These are phyloP conservation scores for Masnerella sp. DNA, from an alignment of 2,888 invertebrate species.

Conservation along the genomic window DNA sequence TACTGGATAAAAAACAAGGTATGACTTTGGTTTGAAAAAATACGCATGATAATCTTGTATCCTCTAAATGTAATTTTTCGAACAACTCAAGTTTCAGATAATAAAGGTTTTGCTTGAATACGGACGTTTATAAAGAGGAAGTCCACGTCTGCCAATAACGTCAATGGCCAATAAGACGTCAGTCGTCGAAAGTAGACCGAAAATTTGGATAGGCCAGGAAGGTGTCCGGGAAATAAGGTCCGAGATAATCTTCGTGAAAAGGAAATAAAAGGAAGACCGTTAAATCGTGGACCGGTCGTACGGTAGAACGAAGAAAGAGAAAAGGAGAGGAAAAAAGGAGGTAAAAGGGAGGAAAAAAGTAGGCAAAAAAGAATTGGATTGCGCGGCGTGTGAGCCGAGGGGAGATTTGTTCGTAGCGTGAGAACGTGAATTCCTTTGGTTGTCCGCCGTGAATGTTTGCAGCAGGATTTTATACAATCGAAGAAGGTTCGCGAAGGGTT, in stretches of 20 bases:
- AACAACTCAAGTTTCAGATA: too few relatives aligned
- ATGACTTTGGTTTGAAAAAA: too few relatives aligned
- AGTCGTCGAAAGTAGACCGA: too few relatives aligned
- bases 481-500: conserved; percentile 64
- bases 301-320: conserved; percentile 59
- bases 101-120: too few relatives aligned
- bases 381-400: conserved; percentile 45
- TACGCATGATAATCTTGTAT: too few relatives aligned
- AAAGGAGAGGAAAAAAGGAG: conserved; percentile 6
- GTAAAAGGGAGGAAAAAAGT: too few relatives aligned
- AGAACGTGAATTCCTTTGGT: conserved; percentile 70
- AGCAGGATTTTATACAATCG: conserved; percentile 66
- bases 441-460: conserved; percentile 66
- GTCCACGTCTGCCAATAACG: too few relatives aligned
- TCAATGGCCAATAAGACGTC: too few relatives aligned
- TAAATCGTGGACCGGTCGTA: conserved; percentile 64
- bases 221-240: conserved; percentile 33
- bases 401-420: conserved; percentile 67
- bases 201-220: conserved; percentile 41
- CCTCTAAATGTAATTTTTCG: too few relatives aligned
- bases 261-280: conserved; percentile 62
- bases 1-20: too few relatives aligned
- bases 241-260: conserved; percentile 59
- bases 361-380: conserved; percentile 49
- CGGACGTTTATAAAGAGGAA: too few relatives aligned